Evolutionary conservation across 64 coral and sea anemone species (phyloP).

Genomic region (Montipora cactus): DNA sequence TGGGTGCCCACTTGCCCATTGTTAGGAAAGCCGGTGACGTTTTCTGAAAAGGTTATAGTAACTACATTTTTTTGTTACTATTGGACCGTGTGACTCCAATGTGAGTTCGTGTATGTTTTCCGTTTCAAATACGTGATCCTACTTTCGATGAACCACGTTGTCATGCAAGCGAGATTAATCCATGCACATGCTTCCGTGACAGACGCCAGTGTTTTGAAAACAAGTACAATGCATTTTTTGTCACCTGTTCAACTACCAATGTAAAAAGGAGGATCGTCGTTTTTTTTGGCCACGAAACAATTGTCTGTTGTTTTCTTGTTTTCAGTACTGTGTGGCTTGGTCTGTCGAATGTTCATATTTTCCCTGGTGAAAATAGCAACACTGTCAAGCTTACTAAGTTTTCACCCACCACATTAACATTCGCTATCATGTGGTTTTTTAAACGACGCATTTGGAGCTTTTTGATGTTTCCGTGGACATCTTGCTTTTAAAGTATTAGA

Average conservation of each 20-base stretch:
- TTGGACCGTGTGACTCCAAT: background rate
- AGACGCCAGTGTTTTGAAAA: background rate
- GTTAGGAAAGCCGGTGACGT: background rate
- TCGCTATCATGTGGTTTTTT: background rate
- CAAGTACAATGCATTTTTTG: constrained; percentile 15
- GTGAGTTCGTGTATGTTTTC: background rate
- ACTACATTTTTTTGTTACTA: background rate
- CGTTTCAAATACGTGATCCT: background rate
- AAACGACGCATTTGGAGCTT: background rate
- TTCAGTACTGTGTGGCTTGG: background rate
- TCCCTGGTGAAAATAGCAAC: constrained; percentile 17
- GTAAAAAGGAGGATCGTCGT: background rate
- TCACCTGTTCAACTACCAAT: constrained; percentile 1
- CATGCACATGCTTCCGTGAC: background rate
- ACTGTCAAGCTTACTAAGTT: background rate
- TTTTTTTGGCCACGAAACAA: constrained; percentile 1
- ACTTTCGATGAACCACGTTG: background rate
- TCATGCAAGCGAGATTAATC: background rate
- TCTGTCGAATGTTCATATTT: background rate
- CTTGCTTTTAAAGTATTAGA: constrained; percentile 42
- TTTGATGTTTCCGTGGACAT: constrained; percentile 16
- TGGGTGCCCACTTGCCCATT: background rate
- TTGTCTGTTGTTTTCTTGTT: background rate
- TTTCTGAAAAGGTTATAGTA: background rate
- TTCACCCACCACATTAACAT: background rate